Percentiles rank a stretch among this genome's conserved stretches.
Evolutionary conservation across 2,113 vertebrate species (phyloP).

Genomic region (Planiliza haematocheilus): DNA sequence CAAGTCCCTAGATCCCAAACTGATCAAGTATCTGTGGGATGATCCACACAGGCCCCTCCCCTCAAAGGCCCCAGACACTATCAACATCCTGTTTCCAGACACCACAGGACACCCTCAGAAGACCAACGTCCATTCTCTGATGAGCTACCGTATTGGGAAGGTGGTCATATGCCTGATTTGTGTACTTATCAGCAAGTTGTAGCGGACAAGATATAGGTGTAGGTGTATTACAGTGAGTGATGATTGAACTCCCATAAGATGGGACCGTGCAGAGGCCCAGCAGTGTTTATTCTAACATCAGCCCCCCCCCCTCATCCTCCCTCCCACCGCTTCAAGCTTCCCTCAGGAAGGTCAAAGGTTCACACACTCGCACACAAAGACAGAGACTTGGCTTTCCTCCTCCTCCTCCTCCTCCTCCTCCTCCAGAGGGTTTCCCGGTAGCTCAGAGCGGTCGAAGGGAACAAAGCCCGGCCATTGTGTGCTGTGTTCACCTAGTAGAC

Average conservation of each 20-base stretch:
- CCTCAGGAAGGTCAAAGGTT: constrained; percentile 81
- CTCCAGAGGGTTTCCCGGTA: constrained; percentile 50
- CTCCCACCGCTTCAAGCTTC: constrained; percentile 58
- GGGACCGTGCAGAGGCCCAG: constrained; percentile 24
- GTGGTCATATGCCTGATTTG: too few relatives aligned
- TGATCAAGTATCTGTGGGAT: too few relatives aligned
- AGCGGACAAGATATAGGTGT: background rate
- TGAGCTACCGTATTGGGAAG: too few relatives aligned
- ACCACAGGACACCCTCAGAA: background rate
- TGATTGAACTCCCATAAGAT: constrained; percentile 25
- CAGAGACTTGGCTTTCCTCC: constrained; percentile 16
- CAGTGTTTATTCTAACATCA: constrained; percentile 56
- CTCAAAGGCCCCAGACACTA: too few relatives aligned
- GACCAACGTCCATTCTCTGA: too few relatives aligned
- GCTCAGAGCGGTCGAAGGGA: constrained; percentile 39
- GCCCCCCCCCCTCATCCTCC: constrained; percentile 18
- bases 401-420: too few relatives aligned
- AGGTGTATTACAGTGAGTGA: background rate
- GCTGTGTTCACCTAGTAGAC: constrained; percentile 33
- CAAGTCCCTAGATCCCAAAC: too few relatives aligned
- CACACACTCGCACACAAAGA: constrained; percentile 43
- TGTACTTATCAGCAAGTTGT: too few relatives aligned
- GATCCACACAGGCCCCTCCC: too few relatives aligned
- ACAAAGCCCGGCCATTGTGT: constrained; percentile 65
- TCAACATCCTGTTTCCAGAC: too few relatives aligned